These are phyloP conservation scores for Micromys minutus DNA, from an alignment of 2,113 vertebrate genomes.

Conservation along the genomic window DNA sequence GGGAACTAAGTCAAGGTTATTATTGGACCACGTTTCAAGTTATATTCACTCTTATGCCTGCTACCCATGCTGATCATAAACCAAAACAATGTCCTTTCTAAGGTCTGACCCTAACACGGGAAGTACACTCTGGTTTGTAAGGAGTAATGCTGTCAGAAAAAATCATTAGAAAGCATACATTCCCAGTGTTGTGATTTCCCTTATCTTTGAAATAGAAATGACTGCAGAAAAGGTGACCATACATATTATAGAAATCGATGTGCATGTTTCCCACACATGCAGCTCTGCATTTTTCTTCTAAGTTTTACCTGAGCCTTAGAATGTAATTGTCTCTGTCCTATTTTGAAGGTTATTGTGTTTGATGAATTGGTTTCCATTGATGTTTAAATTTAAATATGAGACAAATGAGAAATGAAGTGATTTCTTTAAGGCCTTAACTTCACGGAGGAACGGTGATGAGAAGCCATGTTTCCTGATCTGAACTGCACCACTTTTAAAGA, in stretches of 20 bases:
- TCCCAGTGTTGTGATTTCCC: background rate
- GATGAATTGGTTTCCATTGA: background rate
- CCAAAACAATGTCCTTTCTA: conserved; percentile 18
- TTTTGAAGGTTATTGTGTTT: background rate
- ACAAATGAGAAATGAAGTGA: background rate
- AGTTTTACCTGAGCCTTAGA: background rate
- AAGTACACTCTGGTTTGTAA: conserved; percentile 42
- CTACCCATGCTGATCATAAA: conserved; percentile 38
- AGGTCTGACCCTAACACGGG: background rate
- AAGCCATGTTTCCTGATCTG: background rate
- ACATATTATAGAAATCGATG: background rate
- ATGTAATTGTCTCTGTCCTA: background rate
- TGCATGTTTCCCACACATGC: background rate
- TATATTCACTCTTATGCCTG: conserved; percentile 17
- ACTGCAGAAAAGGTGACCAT: background rate
- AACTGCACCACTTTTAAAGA: background rate
- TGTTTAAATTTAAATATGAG: background rate
- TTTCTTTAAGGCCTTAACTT: conserved; percentile 7
- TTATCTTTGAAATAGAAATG: conserved; percentile 40
- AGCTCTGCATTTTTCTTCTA: background rate
- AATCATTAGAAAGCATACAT: background rate
- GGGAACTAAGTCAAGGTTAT: conserved; percentile 35
- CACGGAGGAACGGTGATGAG: background rate
- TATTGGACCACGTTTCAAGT: conserved; percentile 50
- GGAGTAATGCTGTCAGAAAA: background rate